Evolutionary conservation across 1,140 invertebrate species (phyloP).

Genomic region (Zaprionus camerounensis): DNA sequence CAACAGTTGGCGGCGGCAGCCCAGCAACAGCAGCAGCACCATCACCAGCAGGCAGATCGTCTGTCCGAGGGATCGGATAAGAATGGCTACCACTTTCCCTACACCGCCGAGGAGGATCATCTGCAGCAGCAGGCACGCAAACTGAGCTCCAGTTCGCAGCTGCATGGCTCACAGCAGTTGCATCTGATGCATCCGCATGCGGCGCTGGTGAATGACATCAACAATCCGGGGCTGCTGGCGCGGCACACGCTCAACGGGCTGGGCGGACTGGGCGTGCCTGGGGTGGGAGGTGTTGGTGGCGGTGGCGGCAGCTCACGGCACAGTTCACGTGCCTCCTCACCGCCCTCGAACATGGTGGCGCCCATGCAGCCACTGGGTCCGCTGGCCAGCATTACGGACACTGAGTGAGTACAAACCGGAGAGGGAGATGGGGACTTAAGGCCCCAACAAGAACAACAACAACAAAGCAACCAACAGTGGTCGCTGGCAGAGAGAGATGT

Average conservation of each 20-base stretch:
- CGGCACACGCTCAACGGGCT: conserved; percentile 83
- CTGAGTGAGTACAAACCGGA: conserved; percentile 85
- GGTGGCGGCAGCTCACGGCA: conserved; percentile 77
- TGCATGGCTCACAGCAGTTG: conserved; percentile 80
- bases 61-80: conserved; percentile 90
- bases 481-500: not conserved
- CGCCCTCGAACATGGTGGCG: conserved; percentile 78
- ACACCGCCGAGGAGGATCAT: conserved; percentile 87
- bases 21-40: conserved; percentile 86
- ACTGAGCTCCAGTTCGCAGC: conserved; percentile 58
- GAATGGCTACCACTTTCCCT: conserved; percentile 92
- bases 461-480: not conserved
- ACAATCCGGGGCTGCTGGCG: conserved; percentile 84
- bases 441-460: no score
- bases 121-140: conserved; percentile 85
- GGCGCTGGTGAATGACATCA: conserved; percentile 85
- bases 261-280: conserved; percentile 40
- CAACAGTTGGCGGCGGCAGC: conserved; percentile 85
- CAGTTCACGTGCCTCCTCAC: conserved; percentile 75
- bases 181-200: conserved; percentile 57
- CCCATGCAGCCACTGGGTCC: conserved; percentile 86
- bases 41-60: conserved; percentile 85
- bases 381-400: conserved; percentile 86
- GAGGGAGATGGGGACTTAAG: not conserved
- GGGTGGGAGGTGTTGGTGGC: not conserved